Base-by-base conservation (phyloP, 2,113 vertebrate species). In the Notothenia rossii region DNA sequence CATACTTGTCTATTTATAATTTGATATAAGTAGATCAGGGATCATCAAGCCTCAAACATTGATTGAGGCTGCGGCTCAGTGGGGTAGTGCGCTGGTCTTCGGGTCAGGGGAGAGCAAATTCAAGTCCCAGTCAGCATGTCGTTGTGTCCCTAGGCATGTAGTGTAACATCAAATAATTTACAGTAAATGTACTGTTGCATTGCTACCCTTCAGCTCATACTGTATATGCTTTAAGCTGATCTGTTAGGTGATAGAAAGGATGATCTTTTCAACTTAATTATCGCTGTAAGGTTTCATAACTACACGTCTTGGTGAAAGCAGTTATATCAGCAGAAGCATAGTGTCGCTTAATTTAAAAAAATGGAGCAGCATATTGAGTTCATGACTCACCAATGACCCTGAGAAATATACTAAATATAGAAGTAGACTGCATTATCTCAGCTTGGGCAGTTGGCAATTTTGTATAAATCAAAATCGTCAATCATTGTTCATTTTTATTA, bases 241-340 rank as follows among this genome's bases (percentile, higher is more conserved):
- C 62, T 36, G 36, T 11, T 18, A 29, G 29, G 29, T 29, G 2
- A 25, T 43, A 46, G 3, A 62, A 68, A 73, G 6, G 25, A 49
- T 61, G 10, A 80, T 53, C 29, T 29, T 29, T 29, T 29, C 29
- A 29, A 29, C 3, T 29, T 29, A 29, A 29, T 29, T 29, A 29
- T 29, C 29, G 29, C 29, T 51, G 18, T 46, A 63, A 22, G 13
- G 55, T 77, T 83, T 49, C 69, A 63, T 68, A 18, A 83, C 68
- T 56, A 40, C 48, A 17, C 13, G 5, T 20, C 62, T 55, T 43
- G 43, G 64, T 43, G 50, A 15, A 70, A 43, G 15, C 2, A 15
- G 1, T 33, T 61, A 33, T 17, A 36, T 48, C 60, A 76, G 25
- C 10, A 0, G 46, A 54, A 67, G 43, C 43, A 56, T 29, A 10